Evolutionary conservation across 2,888 invertebrate genomes (phyloP).

Genomic region (Copidosoma aretas): DNA sequence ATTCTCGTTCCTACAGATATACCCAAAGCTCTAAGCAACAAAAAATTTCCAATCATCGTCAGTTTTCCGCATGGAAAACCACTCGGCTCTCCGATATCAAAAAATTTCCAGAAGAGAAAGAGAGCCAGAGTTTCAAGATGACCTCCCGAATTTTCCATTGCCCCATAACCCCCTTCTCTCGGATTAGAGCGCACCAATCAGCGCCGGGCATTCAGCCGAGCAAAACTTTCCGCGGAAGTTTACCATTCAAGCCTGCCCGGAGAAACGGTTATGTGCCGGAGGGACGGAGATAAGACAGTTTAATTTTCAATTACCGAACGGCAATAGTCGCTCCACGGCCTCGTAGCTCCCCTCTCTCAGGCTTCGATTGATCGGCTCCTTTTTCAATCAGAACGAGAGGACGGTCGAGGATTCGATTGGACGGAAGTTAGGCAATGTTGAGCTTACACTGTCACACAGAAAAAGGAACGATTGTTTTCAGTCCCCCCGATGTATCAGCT

Average conservation of each 20-base stretch:
- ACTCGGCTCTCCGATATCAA: not conserved
- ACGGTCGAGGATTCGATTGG: slow-evolving; percentile 24
- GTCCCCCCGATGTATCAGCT: too few species aligned
- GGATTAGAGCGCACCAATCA: slow-evolving; percentile 60
- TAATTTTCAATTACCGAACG: slow-evolving; percentile 58
- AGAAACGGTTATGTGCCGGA: slow-evolving; percentile 55
- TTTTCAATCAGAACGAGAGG: slow-evolving; percentile 7
- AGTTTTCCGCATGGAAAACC: too few species aligned
- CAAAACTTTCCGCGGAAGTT: slow-evolving; percentile 52
- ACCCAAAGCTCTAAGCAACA: too few species aligned
- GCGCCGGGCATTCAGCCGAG: slow-evolving; percentile 56
- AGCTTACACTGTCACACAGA: too few species aligned
- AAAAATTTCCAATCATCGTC: too few species aligned
- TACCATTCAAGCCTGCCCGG: slow-evolving; percentile 58
- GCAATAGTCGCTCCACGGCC: slow-evolving; percentile 32
- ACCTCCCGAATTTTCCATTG: not conserved
- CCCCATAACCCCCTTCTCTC: not conserved
- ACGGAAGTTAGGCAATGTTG: too few species aligned
- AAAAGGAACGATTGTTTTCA: too few species aligned
- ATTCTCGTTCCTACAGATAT: too few species aligned
- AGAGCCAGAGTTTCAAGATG: slow-evolving; percentile 12
- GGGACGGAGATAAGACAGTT: slow-evolving; percentile 57
- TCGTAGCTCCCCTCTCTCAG: not conserved
- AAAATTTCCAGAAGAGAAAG: not conserved
- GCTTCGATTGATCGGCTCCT: slow-evolving; percentile 28